phyloP scores from a whole-genome alignment of 2,888 invertebrate genomes.

The Drepanosiphum platanoidis region DNA sequence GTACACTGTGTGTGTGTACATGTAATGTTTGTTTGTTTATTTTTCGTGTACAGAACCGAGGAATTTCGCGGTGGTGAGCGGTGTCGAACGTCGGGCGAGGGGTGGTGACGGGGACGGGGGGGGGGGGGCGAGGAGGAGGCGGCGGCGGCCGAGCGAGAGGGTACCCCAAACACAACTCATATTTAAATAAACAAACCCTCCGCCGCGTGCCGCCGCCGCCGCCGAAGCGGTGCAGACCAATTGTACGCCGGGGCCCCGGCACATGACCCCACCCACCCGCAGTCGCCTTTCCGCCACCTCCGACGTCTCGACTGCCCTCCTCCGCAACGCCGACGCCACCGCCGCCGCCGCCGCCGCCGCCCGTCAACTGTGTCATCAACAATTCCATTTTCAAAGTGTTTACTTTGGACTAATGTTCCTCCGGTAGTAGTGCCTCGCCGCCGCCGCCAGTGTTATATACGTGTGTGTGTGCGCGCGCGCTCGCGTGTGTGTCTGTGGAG shows the following conservation, averaged over 20 bases:
- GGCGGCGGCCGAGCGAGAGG: constrained; percentile 57
- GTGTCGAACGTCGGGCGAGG: constrained; percentile 51
- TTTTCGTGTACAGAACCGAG: constrained; percentile 61
- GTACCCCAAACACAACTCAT: constrained; percentile 65
- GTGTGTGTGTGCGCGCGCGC: neutral
- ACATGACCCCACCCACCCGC: constrained; percentile 62
- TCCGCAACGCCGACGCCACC: constrained; percentile 49
- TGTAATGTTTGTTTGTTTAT: constrained; percentile 62
- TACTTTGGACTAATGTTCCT: constrained; percentile 64
- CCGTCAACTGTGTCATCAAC: constrained; percentile 63
- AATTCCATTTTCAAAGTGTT: constrained; percentile 64
- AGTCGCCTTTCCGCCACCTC: constrained; percentile 38
- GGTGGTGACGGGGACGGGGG: constrained; percentile 45
- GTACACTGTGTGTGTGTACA: constrained; percentile 40
- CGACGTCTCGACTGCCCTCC: constrained; percentile 43
- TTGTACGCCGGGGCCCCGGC: constrained; percentile 64
- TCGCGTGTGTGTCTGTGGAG: neutral
- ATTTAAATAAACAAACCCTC: constrained; percentile 66
- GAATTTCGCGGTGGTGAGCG: constrained; percentile 63
- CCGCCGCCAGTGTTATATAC: constrained; percentile 27
- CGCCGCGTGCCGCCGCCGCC: constrained; percentile 61
- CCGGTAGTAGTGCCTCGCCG: constrained; percentile 54
- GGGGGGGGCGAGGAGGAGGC: constrained; percentile 19
- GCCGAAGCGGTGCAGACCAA: constrained; percentile 64
- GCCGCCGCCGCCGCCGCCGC: constrained; percentile 45